These are phyloP conservation scores for Cerastis rubricosa DNA, from an alignment of 2,888 invertebrate genomes.

Conservation along the genomic window DNA sequence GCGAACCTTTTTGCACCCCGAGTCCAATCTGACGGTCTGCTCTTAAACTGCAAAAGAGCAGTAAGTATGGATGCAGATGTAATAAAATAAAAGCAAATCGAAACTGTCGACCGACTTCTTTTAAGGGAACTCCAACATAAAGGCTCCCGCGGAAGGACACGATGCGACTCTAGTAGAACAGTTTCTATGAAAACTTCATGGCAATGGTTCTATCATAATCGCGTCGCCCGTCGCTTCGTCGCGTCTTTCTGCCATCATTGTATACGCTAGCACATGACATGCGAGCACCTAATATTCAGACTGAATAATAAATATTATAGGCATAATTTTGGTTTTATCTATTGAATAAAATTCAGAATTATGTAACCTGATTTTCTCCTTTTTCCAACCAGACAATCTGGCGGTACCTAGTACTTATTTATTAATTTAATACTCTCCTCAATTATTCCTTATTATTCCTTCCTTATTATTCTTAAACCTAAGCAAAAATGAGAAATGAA, in stretches of 20 bases:
- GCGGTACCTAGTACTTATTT: not conserved
- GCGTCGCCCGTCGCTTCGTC: too few relatives aligned
- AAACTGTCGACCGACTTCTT: not conserved
- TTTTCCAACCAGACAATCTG: not conserved
- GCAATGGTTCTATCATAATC: too few relatives aligned
- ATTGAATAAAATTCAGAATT: too few relatives aligned
- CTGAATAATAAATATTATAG: not conserved
- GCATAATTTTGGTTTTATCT: too few relatives aligned
- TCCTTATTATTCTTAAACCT: slow-evolving; percentile 1
- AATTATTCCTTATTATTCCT: too few relatives aligned
- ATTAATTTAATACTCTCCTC: slow-evolving; percentile 6
- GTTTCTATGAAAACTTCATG: too few relatives aligned
- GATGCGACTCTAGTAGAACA: too few relatives aligned
- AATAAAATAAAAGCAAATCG: not conserved
- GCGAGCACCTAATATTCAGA: not conserved
- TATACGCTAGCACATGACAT: not conserved
- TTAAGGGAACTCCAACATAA: not conserved
- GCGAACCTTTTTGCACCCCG: not conserved
- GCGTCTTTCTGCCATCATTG: too few relatives aligned
- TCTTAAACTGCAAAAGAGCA: slow-evolving; percentile 4
- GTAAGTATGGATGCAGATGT: not conserved
- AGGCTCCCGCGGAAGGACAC: too few relatives aligned
- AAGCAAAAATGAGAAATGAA: not conserved
- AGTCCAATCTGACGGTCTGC: not conserved
- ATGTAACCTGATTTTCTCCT: not conserved